Evolutionary conservation across 2,797 vertebrate species (phyloP).

Genomic region (Pseudochirops cupreus): DNA sequence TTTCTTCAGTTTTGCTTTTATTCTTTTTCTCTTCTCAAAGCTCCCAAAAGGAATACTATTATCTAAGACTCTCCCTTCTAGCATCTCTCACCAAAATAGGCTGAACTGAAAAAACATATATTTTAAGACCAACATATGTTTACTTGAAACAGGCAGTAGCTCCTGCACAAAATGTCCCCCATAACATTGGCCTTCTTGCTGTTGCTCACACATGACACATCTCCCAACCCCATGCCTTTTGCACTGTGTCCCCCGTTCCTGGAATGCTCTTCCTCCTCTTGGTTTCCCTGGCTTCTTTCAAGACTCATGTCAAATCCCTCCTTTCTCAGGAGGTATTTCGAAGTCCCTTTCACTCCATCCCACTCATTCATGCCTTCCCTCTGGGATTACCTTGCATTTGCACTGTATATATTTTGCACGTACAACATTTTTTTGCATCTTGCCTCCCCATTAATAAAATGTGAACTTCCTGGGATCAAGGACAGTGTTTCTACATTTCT

Average conservation of each 20-base stretch:
- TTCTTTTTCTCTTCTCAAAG: constrained; percentile 50
- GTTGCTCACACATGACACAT: background rate
- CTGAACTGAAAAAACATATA: background rate
- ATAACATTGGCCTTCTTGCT: background rate
- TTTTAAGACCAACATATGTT: background rate
- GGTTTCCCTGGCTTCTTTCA: background rate
- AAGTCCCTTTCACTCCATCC: background rate
- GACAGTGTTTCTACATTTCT: background rate
- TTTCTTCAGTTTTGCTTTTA: constrained; percentile 16
- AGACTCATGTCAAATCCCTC: background rate
- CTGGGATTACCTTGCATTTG: background rate
- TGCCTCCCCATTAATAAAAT: background rate
- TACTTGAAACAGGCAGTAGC: background rate
- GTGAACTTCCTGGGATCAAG: background rate
- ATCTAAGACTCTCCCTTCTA: background rate
- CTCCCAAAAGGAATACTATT: constrained; percentile 14
- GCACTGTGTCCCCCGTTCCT: background rate
- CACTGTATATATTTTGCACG: background rate
- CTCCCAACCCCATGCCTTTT: background rate
- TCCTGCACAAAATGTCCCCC: background rate
- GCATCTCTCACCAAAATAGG: background rate
- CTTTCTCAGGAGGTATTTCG: background rate
- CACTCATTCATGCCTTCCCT: background rate
- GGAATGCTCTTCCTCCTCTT: background rate
- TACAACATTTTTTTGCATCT: background rate